Conservation (phyloP, 2,113 vertebrate genomes). For the Rissa tridactyla region DNA sequence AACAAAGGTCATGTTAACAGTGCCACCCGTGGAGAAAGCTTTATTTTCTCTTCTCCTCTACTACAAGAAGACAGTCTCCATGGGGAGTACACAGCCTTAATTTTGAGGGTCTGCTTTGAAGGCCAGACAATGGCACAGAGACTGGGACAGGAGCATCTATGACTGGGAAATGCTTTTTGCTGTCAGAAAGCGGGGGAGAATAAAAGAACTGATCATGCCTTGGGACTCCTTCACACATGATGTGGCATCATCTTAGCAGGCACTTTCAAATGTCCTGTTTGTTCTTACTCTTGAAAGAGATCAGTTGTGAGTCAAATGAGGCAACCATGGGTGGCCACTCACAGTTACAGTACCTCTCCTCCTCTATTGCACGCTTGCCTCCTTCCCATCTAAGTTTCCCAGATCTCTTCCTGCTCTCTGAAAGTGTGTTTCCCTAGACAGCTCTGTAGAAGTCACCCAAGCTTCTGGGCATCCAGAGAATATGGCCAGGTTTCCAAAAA, state of each 20-base stretch:
- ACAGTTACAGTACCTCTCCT: neutral
- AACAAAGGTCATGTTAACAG: neutral
- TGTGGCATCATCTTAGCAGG: neutral
- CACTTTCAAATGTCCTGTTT: neutral
- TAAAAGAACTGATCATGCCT: neutral
- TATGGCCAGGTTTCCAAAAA: neutral
- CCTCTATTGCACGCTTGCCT: neutral
- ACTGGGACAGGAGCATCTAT: neutral
- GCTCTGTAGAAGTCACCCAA: neutral
- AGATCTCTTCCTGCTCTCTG: neutral
- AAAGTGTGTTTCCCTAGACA: neutral
- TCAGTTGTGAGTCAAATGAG: neutral
- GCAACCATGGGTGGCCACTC: neutral
- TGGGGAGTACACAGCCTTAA: neutral
- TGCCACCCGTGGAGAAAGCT: neutral
- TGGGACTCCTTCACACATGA: neutral
- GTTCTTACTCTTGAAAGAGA: neutral
- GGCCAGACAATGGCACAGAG: neutral
- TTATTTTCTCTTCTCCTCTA: neutral
- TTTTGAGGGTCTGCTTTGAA: neutral
- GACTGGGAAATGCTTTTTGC: neutral
- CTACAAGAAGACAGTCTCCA: neutral
- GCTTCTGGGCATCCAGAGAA: neutral
- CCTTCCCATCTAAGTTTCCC: neutral
- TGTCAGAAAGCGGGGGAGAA: neutral